Evolutionary conservation across 2,888 invertebrate species (phyloP).

Genomic region (Cephus spinipes): DNA sequence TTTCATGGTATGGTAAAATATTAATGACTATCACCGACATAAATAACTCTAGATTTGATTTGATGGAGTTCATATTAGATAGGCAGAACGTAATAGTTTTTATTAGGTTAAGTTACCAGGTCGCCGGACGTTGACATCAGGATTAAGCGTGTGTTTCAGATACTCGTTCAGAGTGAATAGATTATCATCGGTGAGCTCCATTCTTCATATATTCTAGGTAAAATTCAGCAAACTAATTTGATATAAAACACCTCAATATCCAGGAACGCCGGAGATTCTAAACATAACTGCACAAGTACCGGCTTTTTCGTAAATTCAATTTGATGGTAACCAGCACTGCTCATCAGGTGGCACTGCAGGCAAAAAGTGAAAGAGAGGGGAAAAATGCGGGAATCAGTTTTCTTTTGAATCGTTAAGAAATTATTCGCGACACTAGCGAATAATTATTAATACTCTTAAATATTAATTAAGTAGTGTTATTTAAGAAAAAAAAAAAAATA

Average conservation of each 20-base stretch:
- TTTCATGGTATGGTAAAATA: not conserved
- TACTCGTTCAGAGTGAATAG: slow-evolving; percentile 84
- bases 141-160: slow-evolving; percentile 88
- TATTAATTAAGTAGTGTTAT: too few relatives aligned
- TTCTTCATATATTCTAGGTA: slow-evolving; percentile 57
- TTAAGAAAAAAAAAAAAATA: not conserved
- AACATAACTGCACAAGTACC: not conserved
- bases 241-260: not conserved
- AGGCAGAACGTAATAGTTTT: not conserved
- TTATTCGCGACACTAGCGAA: not conserved
- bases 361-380: not conserved
- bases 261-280: not conserved
- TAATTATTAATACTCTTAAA: too few relatives aligned
- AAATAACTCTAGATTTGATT: not conserved
- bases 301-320: not conserved
- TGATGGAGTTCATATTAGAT: not conserved
- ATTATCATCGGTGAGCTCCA: slow-evolving; percentile 93
- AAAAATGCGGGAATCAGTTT: not conserved
- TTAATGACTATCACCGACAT: not conserved
- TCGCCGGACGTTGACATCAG: slow-evolving; percentile 83
- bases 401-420: not conserved
- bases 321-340: not conserved
- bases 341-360: not conserved
- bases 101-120: slow-evolving; percentile 75
- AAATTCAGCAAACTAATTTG: not conserved